Evolutionary conservation across 2,888 invertebrate genomes (phyloP).

Genomic region (Cryptophagus acutangulus): DNA sequence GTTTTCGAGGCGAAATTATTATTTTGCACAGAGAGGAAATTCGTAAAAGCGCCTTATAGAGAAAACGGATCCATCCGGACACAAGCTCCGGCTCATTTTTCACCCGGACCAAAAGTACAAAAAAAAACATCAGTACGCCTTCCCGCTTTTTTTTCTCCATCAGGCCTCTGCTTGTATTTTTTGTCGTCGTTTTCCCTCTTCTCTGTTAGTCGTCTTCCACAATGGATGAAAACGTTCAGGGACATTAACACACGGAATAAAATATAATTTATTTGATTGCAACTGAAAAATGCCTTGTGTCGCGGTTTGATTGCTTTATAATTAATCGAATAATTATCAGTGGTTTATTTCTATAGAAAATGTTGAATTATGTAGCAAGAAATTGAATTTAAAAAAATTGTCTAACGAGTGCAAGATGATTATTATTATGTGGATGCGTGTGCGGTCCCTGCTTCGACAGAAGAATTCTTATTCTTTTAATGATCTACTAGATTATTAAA

Average conservation of each 20-base stretch:
- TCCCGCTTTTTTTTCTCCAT: slow-evolving; percentile 40
- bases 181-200: slow-evolving; percentile 18
- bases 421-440: no score
- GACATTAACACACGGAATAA: slow-evolving; percentile 33
- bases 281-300: not conserved
- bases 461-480: no score
- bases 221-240: slow-evolving; percentile 29
- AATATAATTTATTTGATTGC: slow-evolving; percentile 24
- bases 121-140: slow-evolving; percentile 43
- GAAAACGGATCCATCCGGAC: no score
- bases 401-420: no score
- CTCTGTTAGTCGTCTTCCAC: slow-evolving; percentile 5
- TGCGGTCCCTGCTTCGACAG: no score
- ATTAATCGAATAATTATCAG: not conserved
- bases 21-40: slow-evolving; percentile 16
- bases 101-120: no score
- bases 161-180: slow-evolving; percentile 36
- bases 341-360: slow-evolving; percentile 3
- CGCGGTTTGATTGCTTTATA: not conserved
- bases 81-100: slow-evolving; percentile 41
- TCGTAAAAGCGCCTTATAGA: no score
- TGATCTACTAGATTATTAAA: no score
- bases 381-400: no score
- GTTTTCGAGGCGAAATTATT: no score
- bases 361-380: no score